Base-by-base conservation (phyloP, 2,113 vertebrate genomes). In the Hylia prasina region DNA sequence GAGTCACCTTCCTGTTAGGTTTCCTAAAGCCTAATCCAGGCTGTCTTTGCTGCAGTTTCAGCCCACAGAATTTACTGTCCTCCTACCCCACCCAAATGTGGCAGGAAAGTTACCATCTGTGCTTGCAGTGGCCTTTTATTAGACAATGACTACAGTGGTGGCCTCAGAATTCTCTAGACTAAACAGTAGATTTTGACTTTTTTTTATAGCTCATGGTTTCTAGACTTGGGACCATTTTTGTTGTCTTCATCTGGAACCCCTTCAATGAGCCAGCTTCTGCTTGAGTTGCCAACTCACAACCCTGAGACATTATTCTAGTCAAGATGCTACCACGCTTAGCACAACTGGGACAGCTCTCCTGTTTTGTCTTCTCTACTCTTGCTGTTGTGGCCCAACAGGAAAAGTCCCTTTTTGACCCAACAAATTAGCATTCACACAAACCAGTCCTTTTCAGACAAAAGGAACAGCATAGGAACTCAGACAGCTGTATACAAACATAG, bases 321-420 rank as follows among this genome's bases (percentile, higher is more conserved):
- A 21, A 37, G 61, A 24, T 10, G 15, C 23, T 21, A 17, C n/a
- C 27, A 72, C 0, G 0, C 28, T 42, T 37, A 31, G 33, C 8
- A 27, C 39, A 45, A 15, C 28, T 17, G 37, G 56, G 35, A 71
- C 15, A 22, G 7, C 30, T 80, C 33, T 76, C 30, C 15, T 35
- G 30, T 21, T 30, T 45, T 39, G 10, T 44, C 21, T 9, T 7
- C 33, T 10, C 27, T 56, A 9, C 23, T 63, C 53, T 57, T 48
- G 25, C 35, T 71, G 7, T 14, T 58, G 47, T 4, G 6, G 13
- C 9, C 28, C 15, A 37, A 21, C 44, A 48, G 6, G 39, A 71
- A 54, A 68, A 58, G 25, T 14, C 42, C 9, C 17, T 64, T 81
- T 50, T 64, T 54, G 28, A 24, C 57, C 50, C 22, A 53, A 53